phyloP scores from a whole-genome alignment of 2,888 invertebrate species.

The Macrophya alboannulata region DNA sequence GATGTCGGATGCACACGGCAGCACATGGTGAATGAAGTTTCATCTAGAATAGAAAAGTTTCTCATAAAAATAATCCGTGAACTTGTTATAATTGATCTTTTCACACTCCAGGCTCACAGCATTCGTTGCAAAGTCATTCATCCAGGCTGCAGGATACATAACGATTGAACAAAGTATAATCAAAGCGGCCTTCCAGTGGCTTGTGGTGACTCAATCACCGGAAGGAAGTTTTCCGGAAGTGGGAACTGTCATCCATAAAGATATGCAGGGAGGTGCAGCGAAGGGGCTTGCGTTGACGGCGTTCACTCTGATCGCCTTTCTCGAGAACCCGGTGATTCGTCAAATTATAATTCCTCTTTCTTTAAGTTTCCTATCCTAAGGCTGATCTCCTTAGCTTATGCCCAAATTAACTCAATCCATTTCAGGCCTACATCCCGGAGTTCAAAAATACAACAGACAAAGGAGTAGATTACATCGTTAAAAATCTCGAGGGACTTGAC shows the following conservation, averaged over 20 bases:
- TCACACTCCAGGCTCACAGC: conserved; percentile 88
- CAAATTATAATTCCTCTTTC: background rate
- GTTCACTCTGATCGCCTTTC: conserved; percentile 89
- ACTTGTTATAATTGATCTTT: conserved; percentile 83
- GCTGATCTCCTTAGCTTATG: too few relatives aligned
- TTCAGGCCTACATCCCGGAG: conserved; percentile 57
- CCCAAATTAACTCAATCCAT: conserved; percentile 61
- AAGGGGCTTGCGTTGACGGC: conserved; percentile 91
- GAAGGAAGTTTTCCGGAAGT: conserved; percentile 91
- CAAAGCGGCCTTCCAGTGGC: conserved; percentile 87
- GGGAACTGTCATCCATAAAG: conserved; percentile 86
- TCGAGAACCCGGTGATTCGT: conserved; percentile 83
- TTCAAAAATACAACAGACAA: conserved; percentile 88
- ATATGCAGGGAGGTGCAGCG: conserved; percentile 88
- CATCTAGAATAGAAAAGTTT: conserved; percentile 84
- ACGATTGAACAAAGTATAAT: conserved; percentile 87
- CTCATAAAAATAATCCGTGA: conserved; percentile 88
- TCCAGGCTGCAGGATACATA: conserved; percentile 87
- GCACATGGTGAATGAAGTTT: conserved; percentile 89
- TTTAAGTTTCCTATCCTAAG: conserved; percentile 60
- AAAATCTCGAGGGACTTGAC: conserved; percentile 84
- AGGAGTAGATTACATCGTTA: conserved; percentile 88
- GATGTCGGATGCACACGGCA: conserved; percentile 85
- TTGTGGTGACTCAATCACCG: conserved; percentile 85
- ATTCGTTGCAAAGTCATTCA: conserved; percentile 90